A percentile compares a stretch with the other conserved stretches of the same genome.
These are phyloP conservation scores for Cichlasoma orientale DNA, from an alignment of 2,797 vertebrate genomes.

Conservation along the genomic window DNA sequence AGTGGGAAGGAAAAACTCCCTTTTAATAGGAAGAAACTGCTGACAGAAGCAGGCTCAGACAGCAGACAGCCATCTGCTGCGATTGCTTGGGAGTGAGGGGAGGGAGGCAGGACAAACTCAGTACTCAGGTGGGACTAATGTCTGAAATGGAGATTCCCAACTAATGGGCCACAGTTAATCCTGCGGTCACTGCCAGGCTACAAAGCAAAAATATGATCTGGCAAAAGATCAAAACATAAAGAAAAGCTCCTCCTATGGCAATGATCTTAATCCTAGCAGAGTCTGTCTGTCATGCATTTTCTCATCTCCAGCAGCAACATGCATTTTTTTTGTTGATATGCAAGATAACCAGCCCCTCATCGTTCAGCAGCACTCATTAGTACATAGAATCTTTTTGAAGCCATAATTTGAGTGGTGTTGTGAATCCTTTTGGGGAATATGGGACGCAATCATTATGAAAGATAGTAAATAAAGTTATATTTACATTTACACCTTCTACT, in stretches of 20 bases:
- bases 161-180: not conserved
- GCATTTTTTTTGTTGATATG: not conserved
- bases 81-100: not conserved
- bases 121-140: not conserved
- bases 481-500: not conserved
- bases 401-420: not conserved
- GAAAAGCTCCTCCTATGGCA: not conserved
- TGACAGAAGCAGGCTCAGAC: accelerated
- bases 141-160: not conserved
- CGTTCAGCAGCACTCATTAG: not conserved
- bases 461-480: not conserved
- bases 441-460: not conserved
- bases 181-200: not conserved
- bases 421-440: not conserved
- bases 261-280: not conserved
- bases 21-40: too few relatives aligned
- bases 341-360: not conserved
- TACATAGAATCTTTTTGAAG: not conserved
- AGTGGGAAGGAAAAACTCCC: not conserved
- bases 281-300: not conserved
- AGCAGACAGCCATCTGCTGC: too few relatives aligned
- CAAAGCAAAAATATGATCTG: not conserved
- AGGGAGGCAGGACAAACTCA: not conserved
- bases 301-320: not conserved
- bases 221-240: not conserved